Evolutionary conservation across 2,113 vertebrate genomes (phyloP), one percentile per base, ranked within the genome.

Genomic region (Dinomys branickii): DNA sequence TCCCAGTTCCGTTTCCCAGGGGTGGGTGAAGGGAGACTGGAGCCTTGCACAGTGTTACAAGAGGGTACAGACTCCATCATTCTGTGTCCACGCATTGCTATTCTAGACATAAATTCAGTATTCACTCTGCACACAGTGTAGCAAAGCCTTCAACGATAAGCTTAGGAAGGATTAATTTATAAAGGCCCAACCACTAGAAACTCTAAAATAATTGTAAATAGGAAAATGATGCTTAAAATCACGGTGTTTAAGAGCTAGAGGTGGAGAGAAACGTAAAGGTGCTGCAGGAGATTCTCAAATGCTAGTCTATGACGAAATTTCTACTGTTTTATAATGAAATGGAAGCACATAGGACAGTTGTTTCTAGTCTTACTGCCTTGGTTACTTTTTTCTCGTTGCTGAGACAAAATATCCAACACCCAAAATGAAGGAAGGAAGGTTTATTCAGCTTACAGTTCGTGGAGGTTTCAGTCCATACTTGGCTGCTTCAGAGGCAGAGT

Each of bases 151-250:
- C 81, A 96, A 96, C n/a, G 54, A 73, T 61, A 92, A 80, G 81
- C 50, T 88, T 92, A 83, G 80, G n/a, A 69, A 88, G 69, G 91
- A 96, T 95, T 95, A 87, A 90, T 92, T 91, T 94, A 90, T 58
- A 92, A 96, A 87, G 63, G 92, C 12, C n/a, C 47, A 87, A 94
- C 47, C 90, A 67, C 67, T 50, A 69, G 85, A 86, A 93, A 69
- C 44, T 94, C 69, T 92, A 87, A 96, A 91, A 69, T 87, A 50
- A 81, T 10, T 78, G 38, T 63, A 94, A 94, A 82, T 50, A n/a
- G 81, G 22, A 87, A 93, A 71, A 81, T 35, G 19, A 61, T 82
- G 59, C 41, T 94, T 84, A 93, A 78, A 94, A 86, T 63, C 73
- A 54, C 30, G 94, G 82, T 50, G 7, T 89, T 91, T 86, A 90